These are phyloP conservation scores for Ptychoptera albimana DNA, from an alignment of 2,888 invertebrate species.

Conservation along the genomic window DNA sequence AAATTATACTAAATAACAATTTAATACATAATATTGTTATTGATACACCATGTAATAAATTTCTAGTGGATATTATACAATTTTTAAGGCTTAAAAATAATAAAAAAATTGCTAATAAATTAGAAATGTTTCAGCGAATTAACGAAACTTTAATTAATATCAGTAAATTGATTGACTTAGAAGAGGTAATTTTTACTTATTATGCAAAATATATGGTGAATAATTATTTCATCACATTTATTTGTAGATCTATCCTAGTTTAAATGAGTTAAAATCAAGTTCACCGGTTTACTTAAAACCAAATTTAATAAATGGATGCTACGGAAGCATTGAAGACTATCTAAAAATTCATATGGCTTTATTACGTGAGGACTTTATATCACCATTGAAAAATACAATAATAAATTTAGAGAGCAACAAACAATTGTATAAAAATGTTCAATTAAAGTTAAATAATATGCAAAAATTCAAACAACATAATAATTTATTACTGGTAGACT, in stretches of 20 bases:
- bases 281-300: slow-evolving; percentile 31
- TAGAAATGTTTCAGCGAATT: no score
- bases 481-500: slow-evolving; percentile 17
- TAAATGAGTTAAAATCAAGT: slow-evolving; percentile 27
- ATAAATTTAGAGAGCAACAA: slow-evolving; percentile 9
- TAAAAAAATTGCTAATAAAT: no score
- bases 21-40: no score
- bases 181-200: no score
- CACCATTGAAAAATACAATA: slow-evolving; percentile 43
- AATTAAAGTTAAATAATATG: slow-evolving; percentile 18
- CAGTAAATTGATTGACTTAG: no score
- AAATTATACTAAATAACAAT: no score
- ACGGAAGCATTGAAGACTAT: slow-evolving; percentile 46
- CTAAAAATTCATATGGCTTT: slow-evolving; percentile 64
- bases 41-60: no score
- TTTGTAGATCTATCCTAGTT: slow-evolving; percentile 34
- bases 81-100: no score
- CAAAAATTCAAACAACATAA: no score
- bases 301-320: slow-evolving; percentile 45
- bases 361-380: slow-evolving; percentile 63
- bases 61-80: no score
- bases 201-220: no score
- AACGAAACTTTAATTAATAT: no score
- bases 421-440: slow-evolving; percentile 16
- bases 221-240: not conserved